phyloP scores from a whole-genome alignment of 2,113 vertebrate species.

The Xiphorhynchus elegans region DNA sequence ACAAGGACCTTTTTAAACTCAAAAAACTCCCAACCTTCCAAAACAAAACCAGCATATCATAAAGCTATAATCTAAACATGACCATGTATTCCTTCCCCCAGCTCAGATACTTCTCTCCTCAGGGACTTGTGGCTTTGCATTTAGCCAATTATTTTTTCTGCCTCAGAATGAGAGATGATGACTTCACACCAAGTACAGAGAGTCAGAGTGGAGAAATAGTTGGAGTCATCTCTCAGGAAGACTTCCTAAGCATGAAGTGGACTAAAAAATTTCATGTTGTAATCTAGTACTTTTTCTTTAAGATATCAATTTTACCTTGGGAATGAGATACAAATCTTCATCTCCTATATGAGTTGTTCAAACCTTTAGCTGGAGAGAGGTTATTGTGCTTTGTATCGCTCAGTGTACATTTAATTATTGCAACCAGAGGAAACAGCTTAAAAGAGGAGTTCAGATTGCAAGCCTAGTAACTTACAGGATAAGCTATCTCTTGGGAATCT shows the following conservation, averaged over 20 bases:
- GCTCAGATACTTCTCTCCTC: not conserved
- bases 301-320: not conserved
- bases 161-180: not conserved
- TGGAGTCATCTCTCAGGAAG: not conserved
- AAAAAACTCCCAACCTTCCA: not conserved
- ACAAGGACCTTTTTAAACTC: not conserved
- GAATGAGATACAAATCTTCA: not conserved
- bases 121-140: not conserved
- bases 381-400: not conserved
- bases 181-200: not conserved
- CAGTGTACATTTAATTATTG: not conserved
- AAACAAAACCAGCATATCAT: not conserved
- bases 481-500: not conserved
- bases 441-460: not conserved
- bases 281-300: not conserved
- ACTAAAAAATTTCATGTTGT: not conserved
- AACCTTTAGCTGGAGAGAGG: not conserved
- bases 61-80: not conserved
- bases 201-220: not conserved
- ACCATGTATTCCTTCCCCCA: not conserved
- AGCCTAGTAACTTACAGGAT: not conserved
- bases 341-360: not conserved
- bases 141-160: not conserved
- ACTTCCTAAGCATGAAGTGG: not conserved
- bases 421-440: not conserved